Evolutionary conservation across 2,113 vertebrate genomes (phyloP).

Genomic region (Eclectus roratus): DNA sequence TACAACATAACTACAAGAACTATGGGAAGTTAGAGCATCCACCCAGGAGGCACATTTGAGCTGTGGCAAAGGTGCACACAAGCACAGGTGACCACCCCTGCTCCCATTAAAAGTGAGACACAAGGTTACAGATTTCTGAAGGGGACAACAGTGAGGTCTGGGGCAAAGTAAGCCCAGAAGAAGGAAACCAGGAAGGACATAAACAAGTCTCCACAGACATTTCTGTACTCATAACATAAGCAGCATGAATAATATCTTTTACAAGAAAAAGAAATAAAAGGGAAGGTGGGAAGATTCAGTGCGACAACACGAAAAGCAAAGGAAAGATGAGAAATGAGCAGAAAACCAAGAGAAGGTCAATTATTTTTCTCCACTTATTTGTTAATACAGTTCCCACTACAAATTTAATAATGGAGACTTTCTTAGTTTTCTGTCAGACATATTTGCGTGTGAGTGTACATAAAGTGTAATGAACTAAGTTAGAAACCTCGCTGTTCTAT

Average conservation of each 20-base stretch:
- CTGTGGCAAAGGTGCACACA: not conserved
- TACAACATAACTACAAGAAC: not conserved
- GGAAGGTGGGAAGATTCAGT: not conserved
- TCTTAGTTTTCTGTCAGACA: not conserved
- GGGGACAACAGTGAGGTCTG: not conserved
- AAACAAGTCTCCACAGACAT: not conserved
- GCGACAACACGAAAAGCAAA: not conserved
- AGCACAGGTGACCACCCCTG: not conserved
- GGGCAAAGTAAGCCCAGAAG: not conserved
- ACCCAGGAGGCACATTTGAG: not conserved
- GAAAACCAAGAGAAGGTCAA: not conserved
- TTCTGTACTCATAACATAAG: not conserved
- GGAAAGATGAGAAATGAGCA: not conserved
- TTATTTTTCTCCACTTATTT: not conserved
- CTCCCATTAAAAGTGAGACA: not conserved
- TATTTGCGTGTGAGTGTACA: not conserved
- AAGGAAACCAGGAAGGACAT: not conserved
- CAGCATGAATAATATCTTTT: not conserved
- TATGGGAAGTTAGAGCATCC: rapidly evolving
- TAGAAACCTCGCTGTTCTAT: not conserved
- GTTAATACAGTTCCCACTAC: not conserved
- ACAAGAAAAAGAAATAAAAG: not conserved
- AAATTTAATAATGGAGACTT: not conserved
- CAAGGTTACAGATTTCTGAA: not conserved
- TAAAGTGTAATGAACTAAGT: not conserved